Conservation (phyloP, 2,888 invertebrate species). For the Morpho achilles region DNA sequence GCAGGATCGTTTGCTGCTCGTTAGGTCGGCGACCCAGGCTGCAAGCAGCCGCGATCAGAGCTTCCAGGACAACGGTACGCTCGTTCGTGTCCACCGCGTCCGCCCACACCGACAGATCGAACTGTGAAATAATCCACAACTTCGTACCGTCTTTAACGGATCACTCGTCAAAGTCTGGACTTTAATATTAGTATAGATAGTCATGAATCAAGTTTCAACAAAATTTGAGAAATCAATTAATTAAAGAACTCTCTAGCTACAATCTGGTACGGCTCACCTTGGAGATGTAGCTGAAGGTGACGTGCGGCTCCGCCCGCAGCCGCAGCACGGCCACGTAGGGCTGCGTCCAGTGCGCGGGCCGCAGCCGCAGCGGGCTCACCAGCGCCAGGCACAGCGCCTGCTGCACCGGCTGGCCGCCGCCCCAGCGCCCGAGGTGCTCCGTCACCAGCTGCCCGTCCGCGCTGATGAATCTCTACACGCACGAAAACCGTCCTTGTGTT, state of each 20-base stretch:
- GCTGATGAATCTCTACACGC: slow-evolving; percentile 48
- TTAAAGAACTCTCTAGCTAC: too few relatives aligned
- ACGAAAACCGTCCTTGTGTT: too few relatives aligned
- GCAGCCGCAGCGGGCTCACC: slow-evolving; percentile 40
- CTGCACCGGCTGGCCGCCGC: slow-evolving; percentile 31
- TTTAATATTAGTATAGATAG: too few relatives aligned
- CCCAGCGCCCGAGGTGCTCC: slow-evolving; percentile 34
- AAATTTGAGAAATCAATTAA: too few relatives aligned
- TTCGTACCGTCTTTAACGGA: too few relatives aligned
- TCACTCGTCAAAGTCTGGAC: too few relatives aligned
- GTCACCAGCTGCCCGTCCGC: slow-evolving; percentile 36
- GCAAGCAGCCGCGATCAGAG: slow-evolving; percentile 37
- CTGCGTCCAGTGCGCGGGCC: slow-evolving; percentile 32
- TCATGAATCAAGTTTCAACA: too few relatives aligned
- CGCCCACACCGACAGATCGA: slow-evolving; percentile 49
- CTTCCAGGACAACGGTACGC: slow-evolving; percentile 41
- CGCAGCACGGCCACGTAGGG: slow-evolving; percentile 47
- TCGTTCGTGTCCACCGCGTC: slow-evolving; percentile 30
- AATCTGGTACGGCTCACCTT: slow-evolving; percentile 39
- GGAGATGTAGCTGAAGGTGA: slow-evolving; percentile 56
- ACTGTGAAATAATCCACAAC: slow-evolving; percentile 33
- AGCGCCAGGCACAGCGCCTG: slow-evolving; percentile 44
- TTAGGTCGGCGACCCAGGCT: slow-evolving; percentile 38
- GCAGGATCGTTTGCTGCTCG: slow-evolving; percentile 39
- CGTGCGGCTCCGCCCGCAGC: slow-evolving; percentile 40